These are phyloP conservation scores for Calephelis virginiensis DNA, from an alignment of 1,140 invertebrate genomes.

Conservation along the genomic window DNA sequence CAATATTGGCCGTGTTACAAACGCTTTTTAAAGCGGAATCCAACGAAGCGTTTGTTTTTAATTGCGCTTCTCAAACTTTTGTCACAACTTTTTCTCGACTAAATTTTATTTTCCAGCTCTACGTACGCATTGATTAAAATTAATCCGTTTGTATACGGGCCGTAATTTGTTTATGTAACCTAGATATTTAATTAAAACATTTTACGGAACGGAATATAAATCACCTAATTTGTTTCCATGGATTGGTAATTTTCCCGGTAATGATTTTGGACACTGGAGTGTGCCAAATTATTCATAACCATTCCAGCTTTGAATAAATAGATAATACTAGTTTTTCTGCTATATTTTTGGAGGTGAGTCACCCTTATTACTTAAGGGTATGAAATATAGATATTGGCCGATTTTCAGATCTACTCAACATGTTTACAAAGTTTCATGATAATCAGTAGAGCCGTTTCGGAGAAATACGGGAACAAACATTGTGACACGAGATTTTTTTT, in stretches of 20 bases:
- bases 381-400: too few species aligned
- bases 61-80: constrained; percentile 43
- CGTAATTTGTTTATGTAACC: constrained; percentile 15
- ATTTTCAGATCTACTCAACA: too few species aligned
- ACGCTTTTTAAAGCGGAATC: constrained; percentile 23
- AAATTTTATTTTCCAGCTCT: constrained; percentile 23
- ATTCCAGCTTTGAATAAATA: too few species aligned
- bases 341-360: too few species aligned
- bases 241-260: constrained; percentile 6
- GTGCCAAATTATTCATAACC: too few species aligned
- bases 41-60: constrained; percentile 45
- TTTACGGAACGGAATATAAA: constrained; percentile 18
- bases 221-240: constrained; percentile 14
- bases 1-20: constrained; percentile 25
- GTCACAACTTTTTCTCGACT: constrained; percentile 32
- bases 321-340: too few species aligned
- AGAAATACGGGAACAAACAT: too few species aligned
- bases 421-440: too few species aligned
- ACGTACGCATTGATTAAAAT: constrained; percentile 22
- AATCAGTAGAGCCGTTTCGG: too few species aligned
- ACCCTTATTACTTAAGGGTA: too few species aligned
- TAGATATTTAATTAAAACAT: constrained; percentile 22
- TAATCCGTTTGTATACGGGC: constrained; percentile 18
- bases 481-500: too few species aligned
- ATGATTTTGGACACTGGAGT: too few species aligned